Percentiles rank a stretch among this genome's conserved stretches.
Conservation (phyloP, 2,888 invertebrate species). For the Tubulanus polymorphus region DNA sequence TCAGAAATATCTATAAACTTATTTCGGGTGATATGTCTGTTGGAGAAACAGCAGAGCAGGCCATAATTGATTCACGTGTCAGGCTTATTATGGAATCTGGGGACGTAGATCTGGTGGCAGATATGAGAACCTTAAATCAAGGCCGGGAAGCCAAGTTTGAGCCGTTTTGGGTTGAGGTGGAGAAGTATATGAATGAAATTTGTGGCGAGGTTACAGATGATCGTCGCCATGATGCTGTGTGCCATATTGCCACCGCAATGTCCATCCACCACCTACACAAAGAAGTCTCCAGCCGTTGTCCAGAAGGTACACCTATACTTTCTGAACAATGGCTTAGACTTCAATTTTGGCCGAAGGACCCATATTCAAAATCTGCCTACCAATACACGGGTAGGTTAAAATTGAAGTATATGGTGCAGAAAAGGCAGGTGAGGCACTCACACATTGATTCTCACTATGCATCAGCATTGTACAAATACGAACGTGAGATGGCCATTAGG, state of each 20-base stretch:
- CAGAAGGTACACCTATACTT: background rate
- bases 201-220: constrained; percentile 19
- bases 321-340: background rate
- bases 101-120: constrained; percentile 17
- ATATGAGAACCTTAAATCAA: constrained; percentile 13
- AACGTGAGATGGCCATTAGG: constrained; percentile 4
- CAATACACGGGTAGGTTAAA: background rate
- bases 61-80: constrained; percentile 13
- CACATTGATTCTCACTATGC: constrained; percentile 8
- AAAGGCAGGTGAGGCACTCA: background rate
- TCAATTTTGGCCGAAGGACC: background rate
- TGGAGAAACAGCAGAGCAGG: background rate
- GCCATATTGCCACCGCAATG: constrained; percentile 4
- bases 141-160: constrained; percentile 12
- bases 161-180: constrained; percentile 12
- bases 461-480: constrained; percentile 11
- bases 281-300: background rate
- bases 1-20: constrained; percentile 2
- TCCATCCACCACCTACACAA: background rate
- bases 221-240: constrained; percentile 14
- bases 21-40: constrained; percentile 7
- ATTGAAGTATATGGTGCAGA: constrained; percentile 1
- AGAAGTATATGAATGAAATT: constrained; percentile 10
- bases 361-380: background rate
- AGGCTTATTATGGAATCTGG: constrained; percentile 11